Evolutionary conservation across 2,888 invertebrate species (phyloP), one percentile per base, ranked within the genome.

Genomic region (Caenorhabditis sulstoni): DNA sequence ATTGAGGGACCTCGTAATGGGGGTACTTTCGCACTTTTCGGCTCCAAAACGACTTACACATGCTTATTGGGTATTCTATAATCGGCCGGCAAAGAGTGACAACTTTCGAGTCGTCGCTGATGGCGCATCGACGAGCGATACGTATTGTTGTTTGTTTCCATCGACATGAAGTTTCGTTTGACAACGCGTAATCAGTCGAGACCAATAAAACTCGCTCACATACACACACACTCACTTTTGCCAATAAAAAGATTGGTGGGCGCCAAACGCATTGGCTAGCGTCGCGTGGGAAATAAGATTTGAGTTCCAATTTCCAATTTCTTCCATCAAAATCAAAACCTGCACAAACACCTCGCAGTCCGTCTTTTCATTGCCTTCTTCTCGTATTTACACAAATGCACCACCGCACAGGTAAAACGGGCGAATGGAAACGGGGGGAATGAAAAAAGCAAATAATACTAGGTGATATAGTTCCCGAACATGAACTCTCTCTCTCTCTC

Each of bases 41-140:
- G 18, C 39, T 62, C 39, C 23, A 1, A 29, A 55, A 57, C 20
- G 47, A 71, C 78, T 78, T 23, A 78, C 71, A 78, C 71, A 59
- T 66, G 65, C 37, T 62, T 39, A 58, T 73, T 73, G 2, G 64
- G 73, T 18, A 71, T 44, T 71, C 71, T 78, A 66, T 66, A 61
- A 67, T 78, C 71, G 37, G 71, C 61, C 18, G 78, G 78, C 59
- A 78, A 41, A 9, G 78, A 78, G 22, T 78, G 61, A 52, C 71
- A 71, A 78, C 71, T 78, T 3, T 71, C 78, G 11, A 70, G 45
- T 18, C 62, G 59, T 8, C 22, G 23, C 16, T 66, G 61, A 5
- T 78, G 71, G 16, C 65, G 58, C 78, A 78, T 71, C 23, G 64
- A 58, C 64, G 50, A 55, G 55, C 62, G 71, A 57, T 71, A 23